These are phyloP conservation scores for Cheilosia soror DNA, from an alignment of 2,888 invertebrate species.

Conservation along the genomic window DNA sequence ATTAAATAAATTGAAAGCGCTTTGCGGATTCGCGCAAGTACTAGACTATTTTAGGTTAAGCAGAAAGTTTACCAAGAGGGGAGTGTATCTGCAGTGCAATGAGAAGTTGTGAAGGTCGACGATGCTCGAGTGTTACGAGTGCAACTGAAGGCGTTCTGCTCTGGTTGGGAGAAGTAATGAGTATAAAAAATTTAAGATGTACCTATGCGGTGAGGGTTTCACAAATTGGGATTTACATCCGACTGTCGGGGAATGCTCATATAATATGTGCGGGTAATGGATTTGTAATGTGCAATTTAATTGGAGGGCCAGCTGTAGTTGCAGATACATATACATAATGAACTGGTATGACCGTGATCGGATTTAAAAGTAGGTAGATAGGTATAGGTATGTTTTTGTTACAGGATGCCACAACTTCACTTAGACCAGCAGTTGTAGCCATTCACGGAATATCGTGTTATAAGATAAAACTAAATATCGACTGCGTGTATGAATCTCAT, in stretches of 20 bases:
- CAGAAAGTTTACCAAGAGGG: conserved; percentile 35
- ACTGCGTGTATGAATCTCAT: too few species aligned
- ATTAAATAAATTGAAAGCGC: conserved; percentile 72
- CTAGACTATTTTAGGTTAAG: conserved; percentile 70
- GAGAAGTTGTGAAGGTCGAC: conserved; percentile 55
- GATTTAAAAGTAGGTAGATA: too few species aligned
- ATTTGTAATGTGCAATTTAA: neutral
- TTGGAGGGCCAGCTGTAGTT: too few species aligned
- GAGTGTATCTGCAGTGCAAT: conserved; percentile 22
- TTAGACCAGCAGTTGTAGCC: too few species aligned
- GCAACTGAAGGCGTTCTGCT: conserved; percentile 63
- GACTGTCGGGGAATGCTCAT: neutral
- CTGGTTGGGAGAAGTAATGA: conserved; percentile 60
- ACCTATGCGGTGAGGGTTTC: neutral
- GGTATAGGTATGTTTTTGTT: too few species aligned
- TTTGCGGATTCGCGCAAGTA: conserved; percentile 42
- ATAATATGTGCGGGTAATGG: neutral
- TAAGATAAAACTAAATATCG: too few species aligned
- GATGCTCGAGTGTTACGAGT: conserved; percentile 46
- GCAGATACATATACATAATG: too few species aligned
- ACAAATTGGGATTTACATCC: conserved; percentile 36
- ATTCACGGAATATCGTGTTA: too few species aligned
- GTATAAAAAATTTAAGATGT: conserved; percentile 33
- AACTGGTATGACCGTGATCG: too few species aligned
- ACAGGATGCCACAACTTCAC: too few species aligned